Evolutionary conservation across 1,140 invertebrate genomes (phyloP), one percentile per base, ranked within the genome.

Genomic region (Drosophila miranda): DNA sequence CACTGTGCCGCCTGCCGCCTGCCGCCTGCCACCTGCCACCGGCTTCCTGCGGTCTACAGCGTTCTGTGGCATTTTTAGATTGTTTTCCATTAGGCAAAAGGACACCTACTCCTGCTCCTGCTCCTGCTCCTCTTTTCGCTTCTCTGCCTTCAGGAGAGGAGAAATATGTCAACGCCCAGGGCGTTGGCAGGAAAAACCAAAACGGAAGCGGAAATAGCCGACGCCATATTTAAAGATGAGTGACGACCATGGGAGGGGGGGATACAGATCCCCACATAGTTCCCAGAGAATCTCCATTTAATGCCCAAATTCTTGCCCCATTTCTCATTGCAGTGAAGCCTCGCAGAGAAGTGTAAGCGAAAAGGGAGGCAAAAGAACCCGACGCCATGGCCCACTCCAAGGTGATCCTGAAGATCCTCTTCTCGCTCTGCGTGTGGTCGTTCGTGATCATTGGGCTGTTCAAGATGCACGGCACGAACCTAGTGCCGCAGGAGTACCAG

Each of bases 381-480:
- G 13, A 16, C 52, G 49, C n/a, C 70, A 91, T 91, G 90, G 87
- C 90, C 8, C 82, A 88, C 62, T 87, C 90, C 14, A 91, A 90
- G 50, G 78, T 91, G 51, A 91, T 91, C 51, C 58, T 91, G 7
- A 91, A 91, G 75, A 86, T 91, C 41, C 62, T 91, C 8, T 91
- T 91, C 59, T 83, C 90, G 50, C 75, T 91, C 13, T 90, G 88
- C 64, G 90, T 91, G 0, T 91, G 90, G 90, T 91, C 90, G 9
- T 91, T 91, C 42, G 75, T 91, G 21, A 90, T 91, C 55, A 90
- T 91, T 16, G 90, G 90, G 0, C 63, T 91, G 23, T 91, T 91
- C 52, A 91, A 91, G 66, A 89, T 91, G 75, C 90, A 91, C 28
- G 86, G 89, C 52, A 87, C 84, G 0, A 88, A 90, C 34, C 73